These are phyloP conservation scores for Lathamus discolor DNA, from an alignment of 2,113 vertebrate genomes.

Conservation along the genomic window DNA sequence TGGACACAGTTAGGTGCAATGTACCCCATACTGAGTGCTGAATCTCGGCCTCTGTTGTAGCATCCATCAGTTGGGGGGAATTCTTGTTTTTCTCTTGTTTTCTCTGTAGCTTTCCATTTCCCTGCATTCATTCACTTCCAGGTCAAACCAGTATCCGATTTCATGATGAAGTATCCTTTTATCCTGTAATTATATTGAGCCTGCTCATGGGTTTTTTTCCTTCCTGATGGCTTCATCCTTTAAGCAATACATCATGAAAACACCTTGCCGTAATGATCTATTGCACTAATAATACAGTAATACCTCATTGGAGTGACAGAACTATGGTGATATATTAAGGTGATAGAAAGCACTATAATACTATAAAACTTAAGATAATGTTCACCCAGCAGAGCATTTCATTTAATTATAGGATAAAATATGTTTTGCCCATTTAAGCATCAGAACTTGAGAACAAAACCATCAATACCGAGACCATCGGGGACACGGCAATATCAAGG, in stretches of 20 bases:
- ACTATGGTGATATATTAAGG: conserved; percentile 3
- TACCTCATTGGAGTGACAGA: conserved; percentile 20
- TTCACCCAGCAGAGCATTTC: conserved; percentile 34
- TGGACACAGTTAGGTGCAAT: background rate
- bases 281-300: conserved; percentile 54
- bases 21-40: background rate
- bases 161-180: conserved; percentile 38
- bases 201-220: conserved; percentile 42
- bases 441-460: background rate
- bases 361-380: conserved; percentile 30
- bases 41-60: background rate
- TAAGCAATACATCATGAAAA: conserved; percentile 54
- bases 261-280: conserved; percentile 68
- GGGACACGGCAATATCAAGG: background rate
- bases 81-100: background rate
- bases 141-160: conserved; percentile 11
- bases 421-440: conserved; percentile 44
- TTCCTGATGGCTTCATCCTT: conserved; percentile 68
- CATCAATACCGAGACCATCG: background rate
- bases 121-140: background rate
- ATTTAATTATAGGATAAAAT: conserved; percentile 49
- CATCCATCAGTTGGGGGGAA: background rate
- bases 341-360: conserved; percentile 19
- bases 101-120: background rate
- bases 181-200: conserved; percentile 63